Conservation (phyloP, 2,888 invertebrate species). For the Leucoptera coffeella region DNA sequence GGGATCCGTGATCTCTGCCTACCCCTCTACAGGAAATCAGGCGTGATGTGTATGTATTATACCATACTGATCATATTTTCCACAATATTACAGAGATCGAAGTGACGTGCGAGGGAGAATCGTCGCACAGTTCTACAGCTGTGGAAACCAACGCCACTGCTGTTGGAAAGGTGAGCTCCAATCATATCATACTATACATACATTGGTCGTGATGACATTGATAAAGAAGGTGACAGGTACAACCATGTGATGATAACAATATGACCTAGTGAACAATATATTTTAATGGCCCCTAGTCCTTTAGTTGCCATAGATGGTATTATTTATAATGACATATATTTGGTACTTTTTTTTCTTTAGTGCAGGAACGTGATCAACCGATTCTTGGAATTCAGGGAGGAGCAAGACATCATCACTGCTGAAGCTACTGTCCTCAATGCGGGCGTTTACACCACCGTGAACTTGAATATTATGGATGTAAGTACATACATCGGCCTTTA, state of each 20-base stretch:
- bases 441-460: conserved; percentile 73
- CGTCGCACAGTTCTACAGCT: conserved; percentile 76
- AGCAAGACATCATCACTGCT: conserved; percentile 53
- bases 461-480: conserved; percentile 64
- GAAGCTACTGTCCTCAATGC: conserved; percentile 50
- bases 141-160: conserved; percentile 60
- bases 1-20: too few species aligned
- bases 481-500: conserved; percentile 9
- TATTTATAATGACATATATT: background rate
- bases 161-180: conserved; percentile 61
- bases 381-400: conserved; percentile 56
- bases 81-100: conserved; percentile 22
- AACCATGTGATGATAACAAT: too few species aligned
- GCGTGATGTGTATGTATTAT: too few species aligned
- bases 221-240: too few species aligned
- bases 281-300: too few species aligned
- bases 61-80: too few species aligned
- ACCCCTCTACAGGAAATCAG: too few species aligned
- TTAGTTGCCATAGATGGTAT: too few species aligned
- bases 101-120: conserved; percentile 64
- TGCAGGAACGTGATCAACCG: conserved; percentile 57
- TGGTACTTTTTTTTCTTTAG: conserved; percentile 14
- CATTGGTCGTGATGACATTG: too few species aligned
- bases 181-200: too few species aligned
- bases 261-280: too few species aligned